Percentiles rank a stretch among this genome's conserved stretches.
phyloP scores from a whole-genome alignment of 2,113 vertebrate species.

The Hydropotes inermis region DNA sequence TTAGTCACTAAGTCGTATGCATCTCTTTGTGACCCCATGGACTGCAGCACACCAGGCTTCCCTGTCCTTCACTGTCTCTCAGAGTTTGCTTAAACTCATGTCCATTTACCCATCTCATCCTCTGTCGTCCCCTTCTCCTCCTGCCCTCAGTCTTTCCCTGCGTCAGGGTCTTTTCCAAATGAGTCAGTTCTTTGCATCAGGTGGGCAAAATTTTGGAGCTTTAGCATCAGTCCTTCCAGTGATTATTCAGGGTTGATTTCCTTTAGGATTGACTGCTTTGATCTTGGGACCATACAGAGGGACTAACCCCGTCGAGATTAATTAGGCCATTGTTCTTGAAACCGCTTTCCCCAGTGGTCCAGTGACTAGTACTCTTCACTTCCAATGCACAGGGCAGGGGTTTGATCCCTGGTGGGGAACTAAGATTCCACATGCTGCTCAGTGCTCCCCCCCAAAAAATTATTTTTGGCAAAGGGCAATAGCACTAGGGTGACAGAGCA shows the following conservation, averaged over 20 bases:
- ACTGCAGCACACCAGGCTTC: not conserved
- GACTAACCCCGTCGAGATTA: not conserved
- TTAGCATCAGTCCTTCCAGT: not conserved
- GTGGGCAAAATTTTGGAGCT: not conserved
- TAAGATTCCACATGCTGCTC: not conserved
- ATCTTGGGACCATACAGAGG: not conserved
- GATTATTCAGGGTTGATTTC: not conserved
- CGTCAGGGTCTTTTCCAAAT: not conserved
- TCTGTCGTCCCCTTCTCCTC: not conserved
- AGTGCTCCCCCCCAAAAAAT: fast-evolving
- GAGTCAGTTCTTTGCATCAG: not conserved
- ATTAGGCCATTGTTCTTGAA: not conserved
- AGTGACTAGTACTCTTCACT: not conserved
- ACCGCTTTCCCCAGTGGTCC: not conserved
- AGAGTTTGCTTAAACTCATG: not conserved
- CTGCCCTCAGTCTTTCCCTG: not conserved
- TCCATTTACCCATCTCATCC: not conserved
- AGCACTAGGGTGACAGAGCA: not conserved
- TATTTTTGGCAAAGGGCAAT: not conserved
- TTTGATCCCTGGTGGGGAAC: not conserved
- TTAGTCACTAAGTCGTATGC: not conserved
- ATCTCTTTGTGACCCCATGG: not conserved
- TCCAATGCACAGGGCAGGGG: not conserved
- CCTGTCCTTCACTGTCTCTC: not conserved
- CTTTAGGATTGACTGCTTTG: not conserved